Percentiles rank a stretch among this genome's conserved stretches.
Evolutionary conservation across 2,888 invertebrate species (phyloP).

Genomic region (Panzeria rudis): DNA sequence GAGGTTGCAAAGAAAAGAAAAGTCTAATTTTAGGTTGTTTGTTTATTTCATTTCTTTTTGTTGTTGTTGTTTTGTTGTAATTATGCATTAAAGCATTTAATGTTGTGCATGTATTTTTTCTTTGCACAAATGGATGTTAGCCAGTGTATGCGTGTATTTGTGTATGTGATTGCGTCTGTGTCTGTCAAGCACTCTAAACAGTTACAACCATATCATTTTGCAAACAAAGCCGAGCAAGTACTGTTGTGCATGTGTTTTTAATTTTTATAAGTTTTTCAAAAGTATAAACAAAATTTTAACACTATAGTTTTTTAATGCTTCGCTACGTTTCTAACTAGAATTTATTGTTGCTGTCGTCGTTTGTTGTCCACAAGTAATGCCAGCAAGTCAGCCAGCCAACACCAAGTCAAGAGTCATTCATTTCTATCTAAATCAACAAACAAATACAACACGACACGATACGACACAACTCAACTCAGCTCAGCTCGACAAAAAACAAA

Average conservation of each 20-base stretch:
- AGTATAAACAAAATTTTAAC: conserved; percentile 45
- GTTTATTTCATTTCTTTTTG: conserved; percentile 39
- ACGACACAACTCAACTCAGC: conserved; percentile 12
- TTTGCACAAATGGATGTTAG: neutral
- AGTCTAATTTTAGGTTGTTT: conserved; percentile 69
- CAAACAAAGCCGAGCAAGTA: conserved; percentile 54
- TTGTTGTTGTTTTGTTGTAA: conserved; percentile 44
- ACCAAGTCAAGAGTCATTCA: conserved; percentile 67
- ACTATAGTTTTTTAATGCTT: conserved; percentile 44
- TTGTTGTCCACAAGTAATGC: conserved; percentile 55
- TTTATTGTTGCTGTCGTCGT: conserved; percentile 30
- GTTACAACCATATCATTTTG: conserved; percentile 19
- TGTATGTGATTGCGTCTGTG: neutral
- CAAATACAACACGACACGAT: conserved; percentile 48
- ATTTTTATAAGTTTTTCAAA: conserved; percentile 20
- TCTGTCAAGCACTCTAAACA: conserved; percentile 3
- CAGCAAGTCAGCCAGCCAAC: conserved; percentile 57
- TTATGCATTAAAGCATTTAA: conserved; percentile 60
- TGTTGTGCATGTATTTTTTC: conserved; percentile 34
- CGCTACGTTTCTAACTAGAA: conserved; percentile 27
- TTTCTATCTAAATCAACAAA: conserved; percentile 66
- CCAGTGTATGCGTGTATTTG: neutral
- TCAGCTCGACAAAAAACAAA: conserved; percentile 7
- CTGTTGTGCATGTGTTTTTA: conserved; percentile 39
- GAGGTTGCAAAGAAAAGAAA: conserved; percentile 37